These are phyloP conservation scores for Acridotheres tristis DNA, from an alignment of 2,797 vertebrate genomes.

Conservation along the genomic window DNA sequence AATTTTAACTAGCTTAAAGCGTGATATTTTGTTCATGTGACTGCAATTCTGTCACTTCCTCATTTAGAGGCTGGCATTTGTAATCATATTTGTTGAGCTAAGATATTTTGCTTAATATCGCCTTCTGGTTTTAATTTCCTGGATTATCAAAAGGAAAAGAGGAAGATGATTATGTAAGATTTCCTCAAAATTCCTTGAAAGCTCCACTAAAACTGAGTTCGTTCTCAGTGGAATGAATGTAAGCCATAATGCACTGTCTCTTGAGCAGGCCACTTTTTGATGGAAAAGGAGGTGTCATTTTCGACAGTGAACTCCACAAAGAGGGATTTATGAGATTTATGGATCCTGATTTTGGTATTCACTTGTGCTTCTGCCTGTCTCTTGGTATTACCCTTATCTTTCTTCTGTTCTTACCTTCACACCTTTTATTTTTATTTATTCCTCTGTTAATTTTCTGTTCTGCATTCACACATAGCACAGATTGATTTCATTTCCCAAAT, in stretches of 20 bases:
- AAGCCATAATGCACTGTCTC: background rate
- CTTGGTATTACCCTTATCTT: background rate
- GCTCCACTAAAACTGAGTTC: background rate
- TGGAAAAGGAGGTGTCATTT: background rate
- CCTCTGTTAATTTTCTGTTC: background rate
- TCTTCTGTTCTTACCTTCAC: background rate
- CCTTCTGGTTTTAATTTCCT: background rate
- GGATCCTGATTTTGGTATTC: background rate
- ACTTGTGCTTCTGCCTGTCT: background rate
- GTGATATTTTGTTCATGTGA: background rate
- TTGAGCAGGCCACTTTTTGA: background rate
- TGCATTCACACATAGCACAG: background rate
- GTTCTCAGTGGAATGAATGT: background rate
- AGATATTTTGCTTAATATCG: background rate
- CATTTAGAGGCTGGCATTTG: background rate
- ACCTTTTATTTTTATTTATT: background rate
- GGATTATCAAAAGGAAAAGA: background rate
- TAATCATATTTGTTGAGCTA: background rate
- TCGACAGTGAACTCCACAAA: background rate
- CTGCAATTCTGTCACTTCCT: background rate
- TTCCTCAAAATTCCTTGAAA: background rate
- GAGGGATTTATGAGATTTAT: background rate
- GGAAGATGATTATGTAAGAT: background rate
- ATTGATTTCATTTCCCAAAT: background rate
- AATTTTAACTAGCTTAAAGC: background rate